Evolutionary conservation across 1,140 invertebrate genomes (phyloP).

Genomic region (Brachionus asplanchnoidis): DNA sequence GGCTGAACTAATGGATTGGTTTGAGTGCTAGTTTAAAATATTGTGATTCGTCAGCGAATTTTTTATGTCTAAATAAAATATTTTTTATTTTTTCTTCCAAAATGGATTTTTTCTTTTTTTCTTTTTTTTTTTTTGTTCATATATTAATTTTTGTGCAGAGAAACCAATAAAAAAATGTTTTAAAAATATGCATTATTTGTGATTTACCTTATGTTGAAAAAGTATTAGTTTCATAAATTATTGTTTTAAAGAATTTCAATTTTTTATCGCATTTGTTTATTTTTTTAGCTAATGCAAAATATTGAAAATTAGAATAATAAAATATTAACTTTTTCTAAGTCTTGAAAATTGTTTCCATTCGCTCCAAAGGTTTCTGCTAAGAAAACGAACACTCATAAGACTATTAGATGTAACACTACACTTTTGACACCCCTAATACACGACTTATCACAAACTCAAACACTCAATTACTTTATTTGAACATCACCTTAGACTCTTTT

Average conservation of each 20-base stretch:
- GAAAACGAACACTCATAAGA: neutral
- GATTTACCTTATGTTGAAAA: slow-evolving; percentile 24
- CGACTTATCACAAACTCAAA: neutral
- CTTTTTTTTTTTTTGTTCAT: neutral
- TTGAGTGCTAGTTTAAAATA: neutral
- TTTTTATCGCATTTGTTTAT: slow-evolving; percentile 3
- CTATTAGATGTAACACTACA: slow-evolving; percentile 1
- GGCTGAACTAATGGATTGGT: neutral
- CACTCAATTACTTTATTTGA: neutral
- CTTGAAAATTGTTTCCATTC: neutral
- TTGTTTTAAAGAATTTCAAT: slow-evolving; percentile 33
- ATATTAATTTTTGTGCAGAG: neutral
- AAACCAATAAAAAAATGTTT: neutral
- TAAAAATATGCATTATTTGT: neutral
- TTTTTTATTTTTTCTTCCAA: neutral
- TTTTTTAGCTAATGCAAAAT: slow-evolving; percentile 23
- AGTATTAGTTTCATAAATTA: slow-evolving; percentile 31
- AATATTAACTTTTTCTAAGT: neutral
- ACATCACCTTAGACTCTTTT: neutral
- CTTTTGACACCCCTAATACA: neutral
- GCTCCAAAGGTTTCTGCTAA: neutral
- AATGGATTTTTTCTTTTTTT: neutral
- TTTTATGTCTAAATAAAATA: neutral
- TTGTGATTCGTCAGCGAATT: neutral
- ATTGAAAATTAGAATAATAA: slow-evolving; percentile 23